Base-by-base conservation (phyloP, 2,797 vertebrate species). In the Lithobates sylvaticus region DNA sequence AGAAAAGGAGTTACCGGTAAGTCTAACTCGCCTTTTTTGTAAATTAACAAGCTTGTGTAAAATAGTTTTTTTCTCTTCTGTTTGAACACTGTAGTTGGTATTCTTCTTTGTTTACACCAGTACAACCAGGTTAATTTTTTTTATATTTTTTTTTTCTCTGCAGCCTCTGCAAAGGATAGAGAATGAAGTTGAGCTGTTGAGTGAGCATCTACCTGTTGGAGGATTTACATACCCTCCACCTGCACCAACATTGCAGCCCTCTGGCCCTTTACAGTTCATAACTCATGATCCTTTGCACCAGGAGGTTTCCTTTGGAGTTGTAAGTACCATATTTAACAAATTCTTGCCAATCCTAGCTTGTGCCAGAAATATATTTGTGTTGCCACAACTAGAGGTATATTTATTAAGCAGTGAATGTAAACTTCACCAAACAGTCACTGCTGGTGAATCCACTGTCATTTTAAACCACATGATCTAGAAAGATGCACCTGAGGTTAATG, bases 101-200 rank as follows among this genome's bases (percentile, higher is more conserved):
- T 5, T 54, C 5, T 54, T 39, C 6, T 5, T 58, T 23, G 21
- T 23, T 61, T 61, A 23, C 21, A 23, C 8, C 54, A 23, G 10
- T 7, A 61, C 0, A 23, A 61, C 18, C 21, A 23, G 3, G 21
- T 0, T 1, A 7, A 23, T 9, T n/a, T n/a, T n/a, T n/a, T n/a
- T 23, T 58, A 58, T 15, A 54, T 54, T 10, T 39, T 23, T 50
- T 80, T 54, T 10, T 44, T 23, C n/a, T 27, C 32, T 23, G 64
- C 88, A 99, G 97, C 98, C 98, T 4, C 93, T 99, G 91, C 98
- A 99, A 90, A 97, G 97, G 91, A 98, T 99, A 86, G 98, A 99
- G 91, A 99, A 98, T 81, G 98, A 99, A 86, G 98, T 99, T 76
- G 98, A 99, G 87, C 93, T 98, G 78, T 93, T 99, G 78, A 97